Percentiles rank a stretch among this genome's conserved stretches.
These are phyloP conservation scores for Stigmatopora nigra DNA, from an alignment of 2,113 vertebrate species.

Conservation along the genomic window DNA sequence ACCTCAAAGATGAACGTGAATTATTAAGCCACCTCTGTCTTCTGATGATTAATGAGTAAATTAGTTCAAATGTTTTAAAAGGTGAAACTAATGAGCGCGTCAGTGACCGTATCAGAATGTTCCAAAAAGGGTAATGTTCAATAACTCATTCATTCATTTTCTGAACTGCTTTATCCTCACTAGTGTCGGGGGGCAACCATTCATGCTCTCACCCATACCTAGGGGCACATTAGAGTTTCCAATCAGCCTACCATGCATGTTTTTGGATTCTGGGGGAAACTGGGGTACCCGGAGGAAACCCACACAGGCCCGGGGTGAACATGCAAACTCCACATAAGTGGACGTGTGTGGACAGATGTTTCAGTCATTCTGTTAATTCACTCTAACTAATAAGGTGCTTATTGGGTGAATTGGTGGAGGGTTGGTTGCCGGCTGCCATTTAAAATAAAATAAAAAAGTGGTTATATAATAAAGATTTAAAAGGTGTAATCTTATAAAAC, in stretches of 20 bases:
- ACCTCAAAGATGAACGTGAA: conserved; percentile 56
- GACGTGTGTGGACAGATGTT: conserved; percentile 42
- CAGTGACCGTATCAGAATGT: conserved; percentile 39
- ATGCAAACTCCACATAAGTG: too few species aligned
- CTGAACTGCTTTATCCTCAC: too few species aligned
- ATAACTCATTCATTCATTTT: conserved; percentile 10
- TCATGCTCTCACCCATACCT: too few species aligned
- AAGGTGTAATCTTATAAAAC: conserved; percentile 26
- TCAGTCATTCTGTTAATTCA: conserved; percentile 22
- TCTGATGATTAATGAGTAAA: conserved; percentile 63
- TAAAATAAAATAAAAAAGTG: conserved; percentile 20
- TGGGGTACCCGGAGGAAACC: too few species aligned
- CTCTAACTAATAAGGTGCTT: conserved; percentile 2
- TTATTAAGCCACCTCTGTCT: conserved; percentile 58
- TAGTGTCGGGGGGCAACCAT: too few species aligned
- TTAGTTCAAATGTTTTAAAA: conserved; percentile 58
- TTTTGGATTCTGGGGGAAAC: too few species aligned
- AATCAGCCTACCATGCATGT: too few species aligned
- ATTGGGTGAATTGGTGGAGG: too few species aligned
- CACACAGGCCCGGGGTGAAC: too few species aligned
- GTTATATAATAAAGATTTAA: conserved; percentile 33
- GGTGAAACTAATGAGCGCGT: conserved; percentile 46
- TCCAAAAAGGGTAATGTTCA: not conserved
- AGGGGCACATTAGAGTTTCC: too few species aligned
- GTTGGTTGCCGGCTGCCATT: not conserved